phyloP scores from a whole-genome alignment of 1,140 invertebrate species.

The Laupala kohalensis region DNA sequence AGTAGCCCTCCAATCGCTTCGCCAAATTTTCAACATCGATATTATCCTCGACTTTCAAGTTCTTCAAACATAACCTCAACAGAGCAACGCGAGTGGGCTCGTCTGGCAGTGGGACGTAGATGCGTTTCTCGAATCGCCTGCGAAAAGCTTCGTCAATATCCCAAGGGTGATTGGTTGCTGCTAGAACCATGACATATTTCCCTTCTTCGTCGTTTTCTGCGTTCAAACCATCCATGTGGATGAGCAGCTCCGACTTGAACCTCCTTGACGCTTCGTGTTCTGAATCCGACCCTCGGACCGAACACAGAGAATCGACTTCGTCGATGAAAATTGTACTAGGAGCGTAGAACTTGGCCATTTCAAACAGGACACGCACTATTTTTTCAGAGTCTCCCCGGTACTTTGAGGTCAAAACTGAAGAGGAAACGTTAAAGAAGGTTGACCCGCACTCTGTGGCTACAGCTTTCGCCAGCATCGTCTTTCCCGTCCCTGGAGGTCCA shows the following conservation, averaged over 20 bases:
- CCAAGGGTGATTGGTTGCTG: constrained; percentile 65
- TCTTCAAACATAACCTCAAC: constrained; percentile 45
- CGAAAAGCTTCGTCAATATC: constrained; percentile 57
- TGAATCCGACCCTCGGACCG: constrained; percentile 43
- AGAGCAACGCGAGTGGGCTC: constrained; percentile 41
- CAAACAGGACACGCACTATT: constrained; percentile 52
- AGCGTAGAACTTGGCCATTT: constrained; percentile 58
- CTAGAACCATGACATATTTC: constrained; percentile 51
- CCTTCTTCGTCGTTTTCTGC: constrained; percentile 26
- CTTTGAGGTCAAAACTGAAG: constrained; percentile 57
- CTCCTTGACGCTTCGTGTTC: constrained; percentile 58
- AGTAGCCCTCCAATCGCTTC: constrained; percentile 45
- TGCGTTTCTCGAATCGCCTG: constrained; percentile 53
- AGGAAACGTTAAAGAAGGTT: constrained; percentile 60
- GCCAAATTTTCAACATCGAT: constrained; percentile 42
- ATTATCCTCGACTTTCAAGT: constrained; percentile 35
- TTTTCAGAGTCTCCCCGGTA: constrained; percentile 65
- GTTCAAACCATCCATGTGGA: constrained; percentile 56
- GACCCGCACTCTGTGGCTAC: constrained; percentile 80
- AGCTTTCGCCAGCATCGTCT: constrained; percentile 98
- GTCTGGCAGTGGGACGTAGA: constrained; percentile 57
- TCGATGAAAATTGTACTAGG: constrained; percentile 63
- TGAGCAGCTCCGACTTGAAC: constrained; percentile 56
- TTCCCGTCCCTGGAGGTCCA: constrained; percentile 84
- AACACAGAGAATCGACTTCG: constrained; percentile 58